These are phyloP conservation scores for Eucidaris tribuloides DNA, from an alignment of 35 echinoderm and acorn worm genomes.

Conservation along the genomic window DNA sequence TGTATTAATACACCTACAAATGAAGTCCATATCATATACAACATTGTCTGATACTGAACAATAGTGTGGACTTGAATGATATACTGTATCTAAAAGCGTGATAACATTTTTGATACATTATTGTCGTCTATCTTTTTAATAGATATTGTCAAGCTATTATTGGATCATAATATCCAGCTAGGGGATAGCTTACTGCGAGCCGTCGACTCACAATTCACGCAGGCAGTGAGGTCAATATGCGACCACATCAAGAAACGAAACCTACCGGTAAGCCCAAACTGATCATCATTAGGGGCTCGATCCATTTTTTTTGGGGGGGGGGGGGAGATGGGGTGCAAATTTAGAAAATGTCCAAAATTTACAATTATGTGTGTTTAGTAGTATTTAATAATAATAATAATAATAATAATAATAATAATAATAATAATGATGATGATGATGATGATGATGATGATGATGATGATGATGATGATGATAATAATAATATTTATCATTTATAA, in stretches of 20 bases:
- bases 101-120: background rate
- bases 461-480: background rate
- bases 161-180: slow-evolving; percentile 92
- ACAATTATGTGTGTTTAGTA: too few species aligned
- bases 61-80: too few species aligned
- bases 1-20: too few species aligned
- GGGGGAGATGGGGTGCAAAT: too few species aligned
- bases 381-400: too few species aligned
- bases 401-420: background rate
- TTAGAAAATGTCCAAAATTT: too few species aligned
- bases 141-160: slow-evolving; percentile 96
- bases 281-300: too few species aligned
- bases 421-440: background rate
- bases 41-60: too few species aligned
- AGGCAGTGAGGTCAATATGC: slow-evolving; percentile 82
- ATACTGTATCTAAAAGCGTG: background rate
- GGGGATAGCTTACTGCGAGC: slow-evolving; percentile 85
- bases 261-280: slow-evolving; percentile 79
- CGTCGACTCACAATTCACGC: slow-evolving; percentile 87
- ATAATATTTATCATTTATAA: too few species aligned
- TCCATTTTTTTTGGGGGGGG: too few species aligned
- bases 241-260: slow-evolving; percentile 97
- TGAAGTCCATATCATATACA: too few species aligned
- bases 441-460: background rate
- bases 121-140: background rate